These are phyloP conservation scores for Eueremaeus valkanovi DNA, from an alignment of 2,888 invertebrate genomes.

Conservation along the genomic window DNA sequence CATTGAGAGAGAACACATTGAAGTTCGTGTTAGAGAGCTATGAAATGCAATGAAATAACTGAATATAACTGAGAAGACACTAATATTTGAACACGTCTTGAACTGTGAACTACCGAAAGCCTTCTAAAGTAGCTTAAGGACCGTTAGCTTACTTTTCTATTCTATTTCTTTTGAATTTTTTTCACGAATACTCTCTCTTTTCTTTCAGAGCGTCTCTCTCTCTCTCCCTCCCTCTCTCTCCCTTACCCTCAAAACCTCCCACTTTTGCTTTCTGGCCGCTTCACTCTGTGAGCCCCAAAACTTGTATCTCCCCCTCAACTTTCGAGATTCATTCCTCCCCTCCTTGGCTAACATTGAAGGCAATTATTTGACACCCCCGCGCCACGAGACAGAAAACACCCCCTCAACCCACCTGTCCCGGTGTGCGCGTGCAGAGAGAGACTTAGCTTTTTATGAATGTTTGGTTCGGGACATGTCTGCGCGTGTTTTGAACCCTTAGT, in stretches of 20 bases:
- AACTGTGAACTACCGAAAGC: conserved; percentile 32
- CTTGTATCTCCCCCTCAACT: conserved; percentile 9
- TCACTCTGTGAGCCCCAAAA: conserved; percentile 11
- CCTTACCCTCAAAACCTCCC: conserved; percentile 33
- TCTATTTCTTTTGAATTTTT: conserved; percentile 4
- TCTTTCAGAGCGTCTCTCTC: neutral
- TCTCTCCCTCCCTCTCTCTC: conserved; percentile 15
- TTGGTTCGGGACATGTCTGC: conserved; percentile 20
- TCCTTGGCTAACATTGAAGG: conserved; percentile 19
- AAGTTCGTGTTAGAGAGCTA: too few species aligned
- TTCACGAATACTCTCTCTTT: conserved; percentile 32
- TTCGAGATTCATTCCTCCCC: conserved; percentile 29
- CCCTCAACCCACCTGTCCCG: conserved; percentile 35
- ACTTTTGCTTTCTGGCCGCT: conserved; percentile 28
- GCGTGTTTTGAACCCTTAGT: conserved; percentile 19
- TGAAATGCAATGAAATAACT: conserved; percentile 17
- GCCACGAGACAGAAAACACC: conserved; percentile 35
- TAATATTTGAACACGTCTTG: conserved; percentile 31
- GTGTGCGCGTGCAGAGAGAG: conserved; percentile 10
- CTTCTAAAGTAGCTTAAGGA: conserved; percentile 27
- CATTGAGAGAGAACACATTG: too few species aligned
- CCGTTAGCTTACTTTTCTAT: conserved; percentile 28
- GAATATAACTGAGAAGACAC: neutral
- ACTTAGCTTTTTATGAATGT: conserved; percentile 14
- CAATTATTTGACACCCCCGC: conserved; percentile 33